Evolutionary conservation across 92 coral and sea anemone genomes (phyloP).

Genomic region (Umimayanthus kanabou): DNA sequence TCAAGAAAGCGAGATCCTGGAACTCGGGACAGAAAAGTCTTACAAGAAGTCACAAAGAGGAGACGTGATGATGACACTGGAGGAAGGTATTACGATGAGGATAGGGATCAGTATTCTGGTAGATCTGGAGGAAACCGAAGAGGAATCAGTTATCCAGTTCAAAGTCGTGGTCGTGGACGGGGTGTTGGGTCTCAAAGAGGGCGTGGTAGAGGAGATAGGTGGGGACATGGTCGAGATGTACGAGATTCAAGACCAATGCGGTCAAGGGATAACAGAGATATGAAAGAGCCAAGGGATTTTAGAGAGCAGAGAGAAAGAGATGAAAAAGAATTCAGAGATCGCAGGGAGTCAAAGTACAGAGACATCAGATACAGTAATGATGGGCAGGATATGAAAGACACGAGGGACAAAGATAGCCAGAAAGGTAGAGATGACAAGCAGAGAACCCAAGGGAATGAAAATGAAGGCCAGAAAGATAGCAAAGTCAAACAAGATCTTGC

Average conservation of each 20-base stretch:
- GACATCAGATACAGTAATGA: slow-evolving; percentile 24
- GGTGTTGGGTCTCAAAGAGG: slow-evolving; percentile 63
- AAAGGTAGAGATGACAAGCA: slow-evolving; percentile 8
- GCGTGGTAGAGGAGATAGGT: slow-evolving; percentile 51
- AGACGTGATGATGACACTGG: slow-evolving; percentile 51
- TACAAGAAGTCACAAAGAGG: slow-evolving; percentile 43
- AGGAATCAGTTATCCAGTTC: slow-evolving; percentile 57
- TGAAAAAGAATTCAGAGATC: slow-evolving; percentile 14
- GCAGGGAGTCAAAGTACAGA: slow-evolving; percentile 3
- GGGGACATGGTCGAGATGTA: slow-evolving; percentile 36
- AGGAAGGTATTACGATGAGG: slow-evolving; percentile 50
- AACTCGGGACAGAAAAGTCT: slow-evolving; percentile 34
- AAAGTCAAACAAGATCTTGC: slow-evolving; percentile 8
- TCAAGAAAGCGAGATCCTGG: slow-evolving; percentile 42
- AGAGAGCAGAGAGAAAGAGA: slow-evolving; percentile 34
- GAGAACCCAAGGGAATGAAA: background rate
- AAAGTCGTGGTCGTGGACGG: slow-evolving; percentile 85
- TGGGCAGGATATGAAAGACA: slow-evolving; percentile 4
- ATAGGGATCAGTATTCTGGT: slow-evolving; percentile 39
- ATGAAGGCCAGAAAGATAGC: slow-evolving; percentile 6
- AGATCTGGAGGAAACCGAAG: slow-evolving; percentile 60
- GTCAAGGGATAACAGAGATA: slow-evolving; percentile 42
- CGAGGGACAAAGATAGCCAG: background rate
- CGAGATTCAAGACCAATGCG: slow-evolving; percentile 56
- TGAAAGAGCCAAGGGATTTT: slow-evolving; percentile 16